Conservation (phyloP, 2,113 vertebrate genomes). For the Alexandromys fortis region DNA sequence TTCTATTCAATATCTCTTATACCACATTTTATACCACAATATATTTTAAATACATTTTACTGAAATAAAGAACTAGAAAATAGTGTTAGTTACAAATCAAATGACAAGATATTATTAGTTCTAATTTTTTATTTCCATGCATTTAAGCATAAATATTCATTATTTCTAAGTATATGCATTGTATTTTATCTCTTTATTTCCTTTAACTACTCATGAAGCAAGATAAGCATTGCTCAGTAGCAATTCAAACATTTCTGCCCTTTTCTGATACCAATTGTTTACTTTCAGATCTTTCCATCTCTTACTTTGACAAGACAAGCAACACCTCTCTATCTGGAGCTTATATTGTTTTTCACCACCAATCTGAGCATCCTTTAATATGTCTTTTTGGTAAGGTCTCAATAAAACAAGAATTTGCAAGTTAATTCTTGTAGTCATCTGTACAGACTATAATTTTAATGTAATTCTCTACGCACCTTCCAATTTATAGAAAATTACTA, state of each 20-base stretch:
- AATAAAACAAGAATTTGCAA: background rate
- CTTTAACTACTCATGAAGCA: background rate
- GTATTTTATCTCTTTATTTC: background rate
- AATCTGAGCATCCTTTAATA: background rate
- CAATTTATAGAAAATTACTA: background rate
- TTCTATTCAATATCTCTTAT: background rate
- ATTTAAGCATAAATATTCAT: background rate
- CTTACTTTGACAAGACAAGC: background rate
- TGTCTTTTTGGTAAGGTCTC: background rate
- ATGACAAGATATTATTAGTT: background rate
- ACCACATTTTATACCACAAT: background rate
- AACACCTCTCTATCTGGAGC: background rate
- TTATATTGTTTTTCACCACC: background rate
- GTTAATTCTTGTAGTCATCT: background rate
- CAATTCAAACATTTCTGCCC: background rate
- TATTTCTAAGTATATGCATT: background rate
- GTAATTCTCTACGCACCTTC: background rate
- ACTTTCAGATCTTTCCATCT: background rate
- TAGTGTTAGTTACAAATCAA: background rate
- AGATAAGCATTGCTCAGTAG: background rate
- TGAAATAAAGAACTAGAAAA: background rate
- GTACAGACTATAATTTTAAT: background rate
- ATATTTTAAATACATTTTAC: background rate
- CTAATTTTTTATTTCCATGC: background rate
- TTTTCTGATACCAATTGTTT: background rate